A percentile compares a stretch with the other conserved stretches of the same genome.
Evolutionary conservation across 2,797 vertebrate species (phyloP).

Genomic region (Acrossocheilus wenchowensis): DNA sequence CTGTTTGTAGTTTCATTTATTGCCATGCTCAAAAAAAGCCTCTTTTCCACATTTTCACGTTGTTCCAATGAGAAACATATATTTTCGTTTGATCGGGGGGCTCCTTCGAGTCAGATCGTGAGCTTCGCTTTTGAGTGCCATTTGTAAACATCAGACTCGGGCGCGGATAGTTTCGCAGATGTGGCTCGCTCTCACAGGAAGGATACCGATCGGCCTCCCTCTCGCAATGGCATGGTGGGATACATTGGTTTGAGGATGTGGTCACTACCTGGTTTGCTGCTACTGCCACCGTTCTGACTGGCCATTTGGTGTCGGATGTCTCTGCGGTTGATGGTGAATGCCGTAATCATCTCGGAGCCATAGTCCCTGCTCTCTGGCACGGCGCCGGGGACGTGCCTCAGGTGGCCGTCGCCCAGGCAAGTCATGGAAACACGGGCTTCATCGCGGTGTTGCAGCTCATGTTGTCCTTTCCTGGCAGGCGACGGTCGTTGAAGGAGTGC

Average conservation of each 20-base stretch:
- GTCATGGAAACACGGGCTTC: constrained; percentile 91
- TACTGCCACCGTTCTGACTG: constrained; percentile 78
- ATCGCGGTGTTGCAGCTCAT: constrained; percentile 91
- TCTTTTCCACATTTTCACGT: constrained; percentile 57
- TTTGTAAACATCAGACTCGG: constrained; percentile 87
- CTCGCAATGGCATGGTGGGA: constrained; percentile 65
- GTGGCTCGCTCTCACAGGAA: constrained; percentile 60
- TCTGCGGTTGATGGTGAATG: constrained; percentile 81
- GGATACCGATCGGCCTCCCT: constrained; percentile 63
- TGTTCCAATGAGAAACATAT: constrained; percentile 52
- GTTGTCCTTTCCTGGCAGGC: constrained; percentile 97
- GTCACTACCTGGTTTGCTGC: constrained; percentile 80
- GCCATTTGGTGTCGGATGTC: constrained; percentile 79
- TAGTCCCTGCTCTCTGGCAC: constrained; percentile 77
- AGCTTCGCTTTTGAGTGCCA: constrained; percentile 65
- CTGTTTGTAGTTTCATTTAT: constrained; percentile 78
- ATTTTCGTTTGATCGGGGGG: constrained; percentile 55
- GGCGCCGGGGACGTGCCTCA: constrained; percentile 74
- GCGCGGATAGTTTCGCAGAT: constrained; percentile 62
- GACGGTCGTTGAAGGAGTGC: constrained; percentile 97
- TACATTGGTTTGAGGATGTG: constrained; percentile 67
- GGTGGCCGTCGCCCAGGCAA: constrained; percentile 73
- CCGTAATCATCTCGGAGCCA: constrained; percentile 76
- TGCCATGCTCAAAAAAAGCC: constrained; percentile 81
- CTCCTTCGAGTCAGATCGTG: constrained; percentile 52